Conservation (phyloP, 2,888 invertebrate species). For the Scaptomyza reducta region DNA sequence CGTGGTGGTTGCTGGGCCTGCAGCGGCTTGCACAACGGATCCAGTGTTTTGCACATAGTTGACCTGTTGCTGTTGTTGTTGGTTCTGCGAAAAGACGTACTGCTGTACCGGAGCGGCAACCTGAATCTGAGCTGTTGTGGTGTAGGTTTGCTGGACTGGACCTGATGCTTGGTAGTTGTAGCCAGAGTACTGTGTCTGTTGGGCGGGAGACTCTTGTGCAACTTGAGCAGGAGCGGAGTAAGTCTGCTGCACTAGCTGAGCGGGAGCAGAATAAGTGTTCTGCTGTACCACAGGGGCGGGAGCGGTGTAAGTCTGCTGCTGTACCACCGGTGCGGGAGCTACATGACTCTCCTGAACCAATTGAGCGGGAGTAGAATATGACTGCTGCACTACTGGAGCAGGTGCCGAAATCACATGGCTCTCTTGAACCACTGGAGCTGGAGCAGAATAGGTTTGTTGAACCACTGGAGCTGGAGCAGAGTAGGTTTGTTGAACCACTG, state of each 20-base stretch:
- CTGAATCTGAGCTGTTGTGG: constrained; percentile 26
- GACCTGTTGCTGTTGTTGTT: constrained; percentile 43
- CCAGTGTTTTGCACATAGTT: constrained; percentile 22
- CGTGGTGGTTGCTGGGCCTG: constrained; percentile 24
- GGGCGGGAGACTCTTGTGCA: constrained; percentile 5
- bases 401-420: constrained; percentile 4
- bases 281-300: constrained; percentile 10
- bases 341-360: constrained; percentile 31
- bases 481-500: background rate
- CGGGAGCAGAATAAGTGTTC: background rate
- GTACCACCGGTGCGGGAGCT: constrained; percentile 30
- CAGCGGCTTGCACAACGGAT: constrained; percentile 9
- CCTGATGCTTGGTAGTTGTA: constrained; percentile 46
- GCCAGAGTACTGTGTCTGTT: constrained; percentile 27
- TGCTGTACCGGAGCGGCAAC: constrained; percentile 29
- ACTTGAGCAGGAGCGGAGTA: background rate
- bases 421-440: background rate
- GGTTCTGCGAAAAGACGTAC: constrained; percentile 32
- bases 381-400: constrained; percentile 24
- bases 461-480: background rate
- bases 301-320: constrained; percentile 31
- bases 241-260: background rate
- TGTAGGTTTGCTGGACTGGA: constrained; percentile 30
- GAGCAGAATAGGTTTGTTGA: background rate
- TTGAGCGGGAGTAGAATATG: constrained; percentile 29